phyloP scores from a whole-genome alignment of 2,797 vertebrate genomes.

The Anguilla marmorata region DNA sequence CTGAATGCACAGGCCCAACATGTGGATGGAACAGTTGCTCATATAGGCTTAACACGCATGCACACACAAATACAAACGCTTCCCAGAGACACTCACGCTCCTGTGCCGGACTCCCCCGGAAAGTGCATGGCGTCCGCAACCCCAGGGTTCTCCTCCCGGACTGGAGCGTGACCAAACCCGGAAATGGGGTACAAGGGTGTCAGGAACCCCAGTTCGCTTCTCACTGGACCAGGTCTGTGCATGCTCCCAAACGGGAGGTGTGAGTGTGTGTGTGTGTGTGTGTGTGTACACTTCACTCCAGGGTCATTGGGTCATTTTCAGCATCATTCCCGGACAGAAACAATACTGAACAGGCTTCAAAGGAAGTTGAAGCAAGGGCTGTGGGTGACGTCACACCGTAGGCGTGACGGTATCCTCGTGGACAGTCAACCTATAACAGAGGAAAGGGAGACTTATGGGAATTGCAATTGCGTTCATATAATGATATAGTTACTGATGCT shows the following conservation, averaged over 20 bases:
- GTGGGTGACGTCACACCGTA: not conserved
- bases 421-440: not conserved
- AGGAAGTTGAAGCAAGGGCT: not conserved
- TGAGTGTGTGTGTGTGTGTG: not conserved
- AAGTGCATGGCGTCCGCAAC: constrained; percentile 49
- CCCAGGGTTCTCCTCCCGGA: constrained; percentile 60
- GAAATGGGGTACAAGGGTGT: constrained; percentile 67
- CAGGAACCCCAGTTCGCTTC: constrained; percentile 59
- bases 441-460: not conserved
- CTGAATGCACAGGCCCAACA: not conserved
- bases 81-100: constrained; percentile 55
- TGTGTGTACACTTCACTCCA: not conserved
- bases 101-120: constrained; percentile 53
- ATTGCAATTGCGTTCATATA: not conserved
- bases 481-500: not conserved
- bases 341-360: not conserved
- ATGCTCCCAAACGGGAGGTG: constrained; percentile 42
- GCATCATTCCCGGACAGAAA: not conserved
- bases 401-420: not conserved
- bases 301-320: not conserved
- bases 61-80: not conserved
- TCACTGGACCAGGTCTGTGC: constrained; percentile 60
- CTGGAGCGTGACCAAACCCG: constrained; percentile 60
- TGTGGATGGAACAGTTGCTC: not conserved
- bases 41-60: not conserved